A percentile compares a stretch with the other conserved stretches of the same genome.
phyloP scores from a whole-genome alignment of 2,113 vertebrate species.

The Charina bottae region DNA sequence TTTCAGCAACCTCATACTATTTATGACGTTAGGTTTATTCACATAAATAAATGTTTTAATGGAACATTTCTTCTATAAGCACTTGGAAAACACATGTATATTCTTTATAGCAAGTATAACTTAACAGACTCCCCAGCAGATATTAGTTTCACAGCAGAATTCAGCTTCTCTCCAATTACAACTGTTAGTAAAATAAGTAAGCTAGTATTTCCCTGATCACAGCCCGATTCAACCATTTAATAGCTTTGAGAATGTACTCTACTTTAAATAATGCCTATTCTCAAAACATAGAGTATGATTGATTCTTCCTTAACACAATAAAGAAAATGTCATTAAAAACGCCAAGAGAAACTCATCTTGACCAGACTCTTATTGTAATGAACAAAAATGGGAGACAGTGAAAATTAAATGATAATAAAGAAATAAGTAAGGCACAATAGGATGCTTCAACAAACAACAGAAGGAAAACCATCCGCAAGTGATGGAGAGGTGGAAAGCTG shows the following conservation, averaged over 20 bases:
- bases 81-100: not conserved
- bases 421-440: not conserved
- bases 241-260: too few relatives aligned
- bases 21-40: constrained; percentile 3
- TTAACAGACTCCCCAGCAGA: constrained; percentile 2
- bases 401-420: not conserved
- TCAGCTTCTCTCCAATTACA: not conserved
- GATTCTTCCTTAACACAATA: too few relatives aligned
- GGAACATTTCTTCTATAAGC: too few relatives aligned
- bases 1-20: not conserved
- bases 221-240: not conserved
- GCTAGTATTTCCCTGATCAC: not conserved
- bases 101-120: not conserved
- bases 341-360: too few relatives aligned
- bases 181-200: not conserved
- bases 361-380: too few relatives aligned
- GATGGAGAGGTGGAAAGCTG: not conserved
- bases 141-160: not conserved
- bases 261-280: too few relatives aligned
- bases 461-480: too few relatives aligned
- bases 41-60: not conserved
- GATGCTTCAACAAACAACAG: not conserved
- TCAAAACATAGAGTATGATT: too few relatives aligned
- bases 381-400: not conserved
- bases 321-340: too few relatives aligned